These are phyloP conservation scores for Grammatotria lemairii DNA, from an alignment of 2,113 vertebrate species.

Conservation along the genomic window DNA sequence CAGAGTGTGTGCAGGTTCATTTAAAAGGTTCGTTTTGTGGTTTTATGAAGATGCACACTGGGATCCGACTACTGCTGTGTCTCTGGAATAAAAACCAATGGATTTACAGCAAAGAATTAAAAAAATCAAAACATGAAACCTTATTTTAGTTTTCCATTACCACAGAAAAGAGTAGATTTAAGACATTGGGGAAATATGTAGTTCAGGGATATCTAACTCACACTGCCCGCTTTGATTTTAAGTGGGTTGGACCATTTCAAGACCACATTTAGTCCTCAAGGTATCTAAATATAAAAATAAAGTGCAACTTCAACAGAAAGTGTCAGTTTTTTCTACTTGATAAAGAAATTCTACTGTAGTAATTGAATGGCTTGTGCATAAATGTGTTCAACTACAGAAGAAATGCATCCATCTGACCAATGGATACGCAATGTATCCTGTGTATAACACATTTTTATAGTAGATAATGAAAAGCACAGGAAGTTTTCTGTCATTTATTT, in stretches of 20 bases:
- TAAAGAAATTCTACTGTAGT: not conserved
- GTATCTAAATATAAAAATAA: not conserved
- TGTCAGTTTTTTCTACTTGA: not conserved
- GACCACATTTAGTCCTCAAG: not conserved
- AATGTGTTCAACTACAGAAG: not conserved
- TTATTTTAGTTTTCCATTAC: not conserved
- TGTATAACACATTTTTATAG: not conserved
- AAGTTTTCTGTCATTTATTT: not conserved
- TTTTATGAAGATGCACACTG: slow-evolving; percentile 25
- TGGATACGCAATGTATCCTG: not conserved
- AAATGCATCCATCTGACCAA: not conserved
- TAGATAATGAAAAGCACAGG: not conserved
- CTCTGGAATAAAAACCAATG: not conserved
- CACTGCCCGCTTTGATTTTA: not conserved
- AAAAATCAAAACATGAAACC: not conserved
- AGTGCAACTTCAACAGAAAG: not conserved
- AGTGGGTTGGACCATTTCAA: not conserved
- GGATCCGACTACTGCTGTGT: slow-evolving; percentile 22
- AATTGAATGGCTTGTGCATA: not conserved
- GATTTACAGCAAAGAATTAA: slow-evolving; percentile 24
- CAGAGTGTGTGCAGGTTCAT: not conserved
- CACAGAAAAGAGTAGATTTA: not conserved
- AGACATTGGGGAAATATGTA: not conserved
- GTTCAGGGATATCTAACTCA: not conserved
- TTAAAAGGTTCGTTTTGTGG: not conserved